These are phyloP conservation scores for Asarcornis scutulata DNA, from an alignment of 2,113 vertebrate species.

Conservation along the genomic window DNA sequence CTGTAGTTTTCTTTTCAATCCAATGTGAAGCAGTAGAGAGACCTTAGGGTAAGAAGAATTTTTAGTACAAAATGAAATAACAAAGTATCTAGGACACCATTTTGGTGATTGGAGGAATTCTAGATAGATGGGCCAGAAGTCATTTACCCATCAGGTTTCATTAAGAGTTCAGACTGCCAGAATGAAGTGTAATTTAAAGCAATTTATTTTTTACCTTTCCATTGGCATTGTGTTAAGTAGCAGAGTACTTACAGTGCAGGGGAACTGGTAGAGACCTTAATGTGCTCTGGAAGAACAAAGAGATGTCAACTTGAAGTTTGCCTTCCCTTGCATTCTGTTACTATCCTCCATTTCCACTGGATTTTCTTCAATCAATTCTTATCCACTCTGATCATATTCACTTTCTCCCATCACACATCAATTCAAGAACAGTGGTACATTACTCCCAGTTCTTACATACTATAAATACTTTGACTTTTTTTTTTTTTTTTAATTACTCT, in stretches of 20 bases:
- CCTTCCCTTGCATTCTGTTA: neutral
- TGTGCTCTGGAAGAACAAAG: neutral
- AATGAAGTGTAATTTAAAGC: neutral
- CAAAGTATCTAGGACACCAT: neutral
- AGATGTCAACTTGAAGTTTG: neutral
- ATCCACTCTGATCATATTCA: neutral
- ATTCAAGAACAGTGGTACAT: neutral
- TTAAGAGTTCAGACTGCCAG: neutral
- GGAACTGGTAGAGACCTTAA: neutral
- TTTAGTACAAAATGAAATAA: neutral
- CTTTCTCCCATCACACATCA: neutral
- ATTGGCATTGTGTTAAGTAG: neutral
- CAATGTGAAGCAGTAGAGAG: neutral
- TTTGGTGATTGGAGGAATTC: neutral
- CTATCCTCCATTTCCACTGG: neutral
- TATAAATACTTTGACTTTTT: neutral
- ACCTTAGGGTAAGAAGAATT: neutral
- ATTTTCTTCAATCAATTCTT: neutral
- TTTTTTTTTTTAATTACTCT: neutral
- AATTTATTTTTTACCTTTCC: neutral
- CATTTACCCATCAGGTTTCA: neutral
- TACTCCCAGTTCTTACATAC: neutral
- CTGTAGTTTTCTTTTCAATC: neutral
- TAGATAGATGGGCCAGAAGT: neutral
- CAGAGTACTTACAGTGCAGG: neutral